A percentile compares a stretch with the other conserved stretches of the same genome.
Evolutionary conservation across 2,797 vertebrate genomes (phyloP).

Genomic region (Oreochromis mossambicus): DNA sequence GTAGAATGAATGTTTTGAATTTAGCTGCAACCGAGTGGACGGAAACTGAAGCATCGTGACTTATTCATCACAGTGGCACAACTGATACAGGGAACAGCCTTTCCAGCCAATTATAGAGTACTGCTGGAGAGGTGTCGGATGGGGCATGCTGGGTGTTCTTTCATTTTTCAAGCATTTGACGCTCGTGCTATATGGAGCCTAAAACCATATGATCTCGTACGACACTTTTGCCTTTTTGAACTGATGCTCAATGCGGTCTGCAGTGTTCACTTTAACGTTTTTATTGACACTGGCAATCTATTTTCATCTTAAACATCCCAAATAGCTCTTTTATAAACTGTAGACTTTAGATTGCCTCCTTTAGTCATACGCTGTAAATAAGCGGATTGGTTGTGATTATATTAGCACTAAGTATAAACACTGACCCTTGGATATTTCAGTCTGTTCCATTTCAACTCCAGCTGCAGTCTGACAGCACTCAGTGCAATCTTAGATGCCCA

Average conservation of each 20-base stretch:
- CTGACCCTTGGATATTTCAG: constrained; percentile 20
- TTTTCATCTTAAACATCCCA: not conserved
- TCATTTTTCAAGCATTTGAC: not conserved
- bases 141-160: not conserved
- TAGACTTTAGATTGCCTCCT: not conserved
- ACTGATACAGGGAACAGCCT: constrained; percentile 21
- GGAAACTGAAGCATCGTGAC: constrained; percentile 21
- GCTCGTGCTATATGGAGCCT: not conserved
- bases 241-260: not conserved
- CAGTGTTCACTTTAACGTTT: not conserved
- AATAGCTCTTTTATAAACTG: not conserved
- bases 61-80: constrained; percentile 24
- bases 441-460: constrained; percentile 8
- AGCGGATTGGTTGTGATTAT: not conserved
- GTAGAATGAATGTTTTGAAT: constrained; percentile 13
- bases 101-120: constrained; percentile 10
- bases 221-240: not conserved
- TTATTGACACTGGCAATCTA: not conserved
- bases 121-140: not conserved
- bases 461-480: constrained; percentile 10
- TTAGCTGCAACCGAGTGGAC: not conserved
- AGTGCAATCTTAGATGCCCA: not conserved
- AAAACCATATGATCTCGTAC: not conserved
- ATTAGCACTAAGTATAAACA: not conserved
- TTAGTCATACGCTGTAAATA: not conserved